These are phyloP conservation scores for Erannis defoliaria DNA, from an alignment of 2,888 invertebrate genomes.

Conservation along the genomic window DNA sequence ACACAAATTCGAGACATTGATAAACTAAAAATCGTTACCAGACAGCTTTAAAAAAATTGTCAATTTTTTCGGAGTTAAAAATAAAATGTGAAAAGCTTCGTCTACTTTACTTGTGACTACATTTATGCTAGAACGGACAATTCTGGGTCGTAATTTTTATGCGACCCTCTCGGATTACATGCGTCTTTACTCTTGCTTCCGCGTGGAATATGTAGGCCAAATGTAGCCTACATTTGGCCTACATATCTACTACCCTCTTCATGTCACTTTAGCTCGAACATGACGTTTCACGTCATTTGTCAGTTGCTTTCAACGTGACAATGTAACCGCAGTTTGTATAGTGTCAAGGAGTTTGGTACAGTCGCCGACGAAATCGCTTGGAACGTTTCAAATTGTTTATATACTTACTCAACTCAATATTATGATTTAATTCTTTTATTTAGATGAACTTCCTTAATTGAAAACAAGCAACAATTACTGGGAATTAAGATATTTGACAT, in stretches of 20 bases:
- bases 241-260: conserved; percentile 14
- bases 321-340: conserved; percentile 18
- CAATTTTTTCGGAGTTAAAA: too few relatives aligned
- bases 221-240: conserved; percentile 11
- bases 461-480: too few relatives aligned
- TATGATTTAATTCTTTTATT: too few relatives aligned
- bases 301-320: conserved; percentile 27
- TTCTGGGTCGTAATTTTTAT: conserved; percentile 1
- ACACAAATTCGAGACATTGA: too few relatives aligned
- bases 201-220: too few relatives aligned
- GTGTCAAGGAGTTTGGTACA: conserved; percentile 13
- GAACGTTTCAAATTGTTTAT: background rate
- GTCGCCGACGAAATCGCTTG: background rate
- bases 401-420: too few relatives aligned
- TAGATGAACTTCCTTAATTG: too few relatives aligned
- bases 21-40: too few relatives aligned
- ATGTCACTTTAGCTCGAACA: conserved; percentile 6
- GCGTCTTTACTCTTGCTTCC: conserved; percentile 8
- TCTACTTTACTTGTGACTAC: background rate
- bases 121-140: background rate
- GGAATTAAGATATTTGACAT: too few relatives aligned
- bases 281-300: conserved; percentile 21
- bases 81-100: background rate
- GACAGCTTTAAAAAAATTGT: too few relatives aligned
- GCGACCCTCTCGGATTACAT: background rate